Evolutionary conservation across 2,888 invertebrate species (phyloP).

Genomic region (Diplazon laetatorius): DNA sequence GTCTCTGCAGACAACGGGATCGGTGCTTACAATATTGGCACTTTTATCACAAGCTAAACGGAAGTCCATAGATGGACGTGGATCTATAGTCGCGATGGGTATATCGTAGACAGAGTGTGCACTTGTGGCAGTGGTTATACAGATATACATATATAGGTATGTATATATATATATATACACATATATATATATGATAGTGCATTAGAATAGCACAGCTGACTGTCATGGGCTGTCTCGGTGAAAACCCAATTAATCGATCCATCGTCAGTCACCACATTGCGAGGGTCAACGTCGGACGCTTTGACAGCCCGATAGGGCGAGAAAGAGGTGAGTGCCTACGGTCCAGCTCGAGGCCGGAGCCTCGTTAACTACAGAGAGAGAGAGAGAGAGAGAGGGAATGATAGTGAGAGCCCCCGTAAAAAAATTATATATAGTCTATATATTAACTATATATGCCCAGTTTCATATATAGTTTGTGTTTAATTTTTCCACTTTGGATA

Average conservation of each 20-base stretch:
- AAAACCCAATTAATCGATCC: constrained; percentile 67
- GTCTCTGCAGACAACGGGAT: too few species aligned
- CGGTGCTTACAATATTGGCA: too few species aligned
- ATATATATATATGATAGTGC: constrained; percentile 10
- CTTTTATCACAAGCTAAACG: too few species aligned
- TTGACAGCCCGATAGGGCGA: constrained; percentile 44
- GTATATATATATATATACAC: too few species aligned
- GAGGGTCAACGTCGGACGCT: constrained; percentile 58
- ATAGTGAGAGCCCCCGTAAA: too few species aligned
- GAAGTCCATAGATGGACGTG: too few species aligned
- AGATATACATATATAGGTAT: neutral
- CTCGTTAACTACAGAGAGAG: constrained; percentile 19
- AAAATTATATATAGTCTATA: too few species aligned
- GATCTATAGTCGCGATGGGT: too few species aligned
- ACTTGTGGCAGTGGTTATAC: too few species aligned
- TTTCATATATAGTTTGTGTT: too few species aligned
- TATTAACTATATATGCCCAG: neutral
- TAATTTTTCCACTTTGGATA: too few species aligned
- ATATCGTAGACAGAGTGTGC: too few species aligned
- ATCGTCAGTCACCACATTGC: constrained; percentile 38
- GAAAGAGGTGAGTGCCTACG: constrained; percentile 32
- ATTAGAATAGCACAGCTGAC: constrained; percentile 30
- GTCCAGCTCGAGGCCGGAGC: constrained; percentile 10
- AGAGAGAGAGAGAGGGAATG: neutral
- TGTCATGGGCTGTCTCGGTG: constrained; percentile 45